These are phyloP conservation scores for Cotesia typhae DNA, from an alignment of 1,140 invertebrate genomes.

Conservation along the genomic window DNA sequence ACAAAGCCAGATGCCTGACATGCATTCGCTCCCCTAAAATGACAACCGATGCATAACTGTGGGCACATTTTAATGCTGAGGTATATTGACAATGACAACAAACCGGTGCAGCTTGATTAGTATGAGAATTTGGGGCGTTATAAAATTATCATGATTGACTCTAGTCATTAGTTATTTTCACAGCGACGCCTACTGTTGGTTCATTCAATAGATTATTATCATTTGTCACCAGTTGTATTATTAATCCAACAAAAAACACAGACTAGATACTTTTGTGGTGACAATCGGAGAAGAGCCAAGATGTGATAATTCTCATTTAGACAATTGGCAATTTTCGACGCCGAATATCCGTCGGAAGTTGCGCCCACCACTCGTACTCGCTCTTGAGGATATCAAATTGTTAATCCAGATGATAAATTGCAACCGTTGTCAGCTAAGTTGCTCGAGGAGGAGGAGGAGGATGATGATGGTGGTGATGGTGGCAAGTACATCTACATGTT, in stretches of 20 bases:
- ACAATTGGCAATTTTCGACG: slow-evolving; percentile 47
- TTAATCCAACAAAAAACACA: slow-evolving; percentile 1
- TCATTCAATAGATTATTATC: slow-evolving; percentile 1
- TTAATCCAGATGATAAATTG: slow-evolving; percentile 43
- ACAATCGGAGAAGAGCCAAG: slow-evolving; percentile 25
- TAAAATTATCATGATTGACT: no score
- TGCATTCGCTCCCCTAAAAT: neutral
- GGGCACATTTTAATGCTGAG: neutral
- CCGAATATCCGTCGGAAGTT: slow-evolving; percentile 48
- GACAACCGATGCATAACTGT: slow-evolving; percentile 1
- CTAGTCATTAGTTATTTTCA: no score
- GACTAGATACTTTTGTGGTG: neutral
- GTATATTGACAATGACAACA: neutral
- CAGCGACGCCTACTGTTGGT: neutral
- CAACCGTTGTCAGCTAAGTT: slow-evolving; percentile 34
- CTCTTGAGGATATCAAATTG: slow-evolving; percentile 41
- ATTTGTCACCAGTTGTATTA: neutral
- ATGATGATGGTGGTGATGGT: slow-evolving; percentile 23
- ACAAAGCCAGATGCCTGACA: slow-evolving; percentile 4
- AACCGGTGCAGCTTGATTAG: neutral
- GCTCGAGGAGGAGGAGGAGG: slow-evolving; percentile 19
- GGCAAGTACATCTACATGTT: slow-evolving; percentile 34
- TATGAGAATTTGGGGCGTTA: neutral
- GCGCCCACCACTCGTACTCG: slow-evolving; percentile 34
- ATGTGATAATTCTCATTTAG: slow-evolving; percentile 39